These are phyloP conservation scores for Eretmochelys imbricata DNA, from an alignment of 2,113 vertebrate genomes.

Conservation along the genomic window DNA sequence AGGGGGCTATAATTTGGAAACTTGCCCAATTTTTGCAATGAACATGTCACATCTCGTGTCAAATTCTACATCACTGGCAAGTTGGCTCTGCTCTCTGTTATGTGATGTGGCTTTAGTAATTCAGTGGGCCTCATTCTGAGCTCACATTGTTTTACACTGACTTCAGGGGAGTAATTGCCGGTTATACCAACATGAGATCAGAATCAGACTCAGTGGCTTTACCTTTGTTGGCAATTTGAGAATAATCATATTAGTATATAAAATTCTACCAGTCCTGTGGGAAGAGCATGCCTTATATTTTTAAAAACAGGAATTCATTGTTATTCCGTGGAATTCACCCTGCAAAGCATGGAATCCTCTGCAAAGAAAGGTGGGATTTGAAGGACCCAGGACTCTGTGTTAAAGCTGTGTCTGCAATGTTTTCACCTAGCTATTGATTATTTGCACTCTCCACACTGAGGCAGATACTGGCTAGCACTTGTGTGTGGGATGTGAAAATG, in stretches of 20 bases:
- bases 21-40: not conserved
- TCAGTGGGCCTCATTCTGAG: not conserved
- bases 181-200: not conserved
- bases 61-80: rapidly evolving
- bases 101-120: not conserved
- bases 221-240: not conserved
- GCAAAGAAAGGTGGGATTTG: not conserved
- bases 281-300: not conserved
- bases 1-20: not conserved
- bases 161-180: not conserved
- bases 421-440: not conserved
- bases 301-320: not conserved
- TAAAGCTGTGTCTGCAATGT: not conserved
- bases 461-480: not conserved
- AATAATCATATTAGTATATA: not conserved
- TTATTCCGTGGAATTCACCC: not conserved
- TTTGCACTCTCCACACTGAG: not conserved
- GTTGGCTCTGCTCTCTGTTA: not conserved
- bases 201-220: not conserved
- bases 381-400: not conserved
- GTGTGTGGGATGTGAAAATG: not conserved
- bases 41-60: slow-evolving; percentile 15
- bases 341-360: not conserved
- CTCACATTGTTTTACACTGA: not conserved
- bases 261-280: not conserved